Conservation (phyloP, 2,113 vertebrate species). For the Pardalotus punctatus region DNA sequence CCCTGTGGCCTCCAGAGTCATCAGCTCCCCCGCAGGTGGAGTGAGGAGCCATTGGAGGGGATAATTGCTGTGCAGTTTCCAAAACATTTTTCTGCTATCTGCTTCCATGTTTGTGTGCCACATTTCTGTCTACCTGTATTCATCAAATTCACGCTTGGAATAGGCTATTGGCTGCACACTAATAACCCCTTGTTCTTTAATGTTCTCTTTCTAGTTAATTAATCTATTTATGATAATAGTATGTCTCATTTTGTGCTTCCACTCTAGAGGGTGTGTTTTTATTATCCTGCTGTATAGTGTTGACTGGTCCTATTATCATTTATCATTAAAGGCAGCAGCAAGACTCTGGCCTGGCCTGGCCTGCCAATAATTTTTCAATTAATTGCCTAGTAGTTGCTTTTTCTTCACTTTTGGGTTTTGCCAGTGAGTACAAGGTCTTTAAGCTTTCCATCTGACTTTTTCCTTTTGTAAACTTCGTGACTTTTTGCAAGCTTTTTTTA, state of each 20-base stretch:
- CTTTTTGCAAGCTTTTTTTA: not conserved
- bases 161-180: not conserved
- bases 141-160: not conserved
- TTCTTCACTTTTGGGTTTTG: not conserved
- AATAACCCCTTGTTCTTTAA: constrained; percentile 39
- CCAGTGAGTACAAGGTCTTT: not conserved
- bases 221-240: constrained; percentile 60
- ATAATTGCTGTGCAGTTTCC: not conserved
- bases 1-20: not conserved
- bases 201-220: constrained; percentile 51
- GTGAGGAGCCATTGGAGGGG: rapidly evolving
- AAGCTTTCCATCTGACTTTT: not conserved
- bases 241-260: constrained; percentile 39
- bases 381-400: constrained; percentile 24
- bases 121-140: constrained; percentile 24
- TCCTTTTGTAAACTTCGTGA: not conserved
- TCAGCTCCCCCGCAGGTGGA: not conserved
- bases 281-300: not conserved
- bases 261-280: constrained; percentile 39
- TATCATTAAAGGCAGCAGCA: constrained; percentile 34
- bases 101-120: rapidly evolving
- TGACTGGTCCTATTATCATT: constrained; percentile 40
- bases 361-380: constrained; percentile 53
- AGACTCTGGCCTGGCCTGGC: not conserved
- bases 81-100: not conserved